These are phyloP conservation scores for Bubo bubo DNA, from an alignment of 2,113 vertebrate genomes.

Conservation along the genomic window DNA sequence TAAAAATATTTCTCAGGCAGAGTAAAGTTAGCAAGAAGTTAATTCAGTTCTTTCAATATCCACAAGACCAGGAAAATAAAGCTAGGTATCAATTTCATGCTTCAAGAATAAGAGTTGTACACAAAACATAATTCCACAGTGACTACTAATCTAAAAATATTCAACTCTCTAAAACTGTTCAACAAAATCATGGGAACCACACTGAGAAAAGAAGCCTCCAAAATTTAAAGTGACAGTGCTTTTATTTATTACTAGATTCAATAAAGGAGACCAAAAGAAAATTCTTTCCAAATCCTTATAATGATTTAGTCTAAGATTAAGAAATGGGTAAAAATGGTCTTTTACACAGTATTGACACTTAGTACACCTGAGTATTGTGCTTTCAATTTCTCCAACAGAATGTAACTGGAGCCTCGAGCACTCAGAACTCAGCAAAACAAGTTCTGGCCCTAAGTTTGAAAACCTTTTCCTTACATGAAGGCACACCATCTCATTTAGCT, in stretches of 20 bases:
- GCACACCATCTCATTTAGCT: background rate
- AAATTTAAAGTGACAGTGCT: slow-evolving; percentile 56
- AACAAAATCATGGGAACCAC: slow-evolving; percentile 60
- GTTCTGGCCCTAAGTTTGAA: background rate
- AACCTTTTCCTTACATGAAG: background rate
- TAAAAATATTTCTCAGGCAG: background rate
- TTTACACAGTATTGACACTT: background rate
- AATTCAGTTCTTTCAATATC: background rate
- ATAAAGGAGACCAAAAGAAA: background rate
- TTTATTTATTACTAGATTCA: background rate
- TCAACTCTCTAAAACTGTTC: slow-evolving; percentile 57
- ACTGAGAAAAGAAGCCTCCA: background rate
- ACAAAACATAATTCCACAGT: slow-evolving; percentile 32
- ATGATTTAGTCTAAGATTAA: background rate
- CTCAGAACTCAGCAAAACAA: background rate
- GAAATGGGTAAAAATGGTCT: background rate
- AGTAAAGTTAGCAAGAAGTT: background rate
- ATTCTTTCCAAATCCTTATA: background rate
- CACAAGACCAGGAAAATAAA: background rate
- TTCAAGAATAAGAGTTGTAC: background rate
- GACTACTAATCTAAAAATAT: slow-evolving; percentile 68
- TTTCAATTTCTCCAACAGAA: background rate
- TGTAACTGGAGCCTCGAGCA: background rate
- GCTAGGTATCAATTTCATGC: background rate
- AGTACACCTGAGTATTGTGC: background rate